phyloP scores from a whole-genome alignment of 2,888 invertebrate genomes.

The Watsonalla binaria region DNA sequence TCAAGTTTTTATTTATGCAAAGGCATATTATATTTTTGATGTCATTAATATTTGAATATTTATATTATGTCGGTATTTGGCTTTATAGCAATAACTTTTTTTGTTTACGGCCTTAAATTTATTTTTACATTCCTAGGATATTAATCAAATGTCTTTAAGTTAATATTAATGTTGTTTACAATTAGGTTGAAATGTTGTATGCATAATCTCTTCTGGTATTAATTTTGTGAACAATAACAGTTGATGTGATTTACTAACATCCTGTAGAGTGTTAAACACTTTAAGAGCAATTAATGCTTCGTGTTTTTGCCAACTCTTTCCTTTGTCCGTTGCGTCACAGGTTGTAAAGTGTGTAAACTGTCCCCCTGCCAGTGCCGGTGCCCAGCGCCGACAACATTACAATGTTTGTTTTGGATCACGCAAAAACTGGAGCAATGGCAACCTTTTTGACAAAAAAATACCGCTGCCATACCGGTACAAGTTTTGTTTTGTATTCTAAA shows the following conservation, averaged over 20 bases:
- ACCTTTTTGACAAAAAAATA: slow-evolving; percentile 26
- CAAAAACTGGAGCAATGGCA: slow-evolving; percentile 58
- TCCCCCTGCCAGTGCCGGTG: slow-evolving; percentile 10
- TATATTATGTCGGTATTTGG: too few species aligned
- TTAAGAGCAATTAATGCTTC: slow-evolving; percentile 38
- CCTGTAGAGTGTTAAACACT: slow-evolving; percentile 35
- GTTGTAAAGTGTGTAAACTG: slow-evolving; percentile 9
- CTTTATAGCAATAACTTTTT: too few species aligned
- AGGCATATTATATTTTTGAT: not conserved
- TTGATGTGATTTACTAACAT: slow-evolving; percentile 15
- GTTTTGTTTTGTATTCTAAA: slow-evolving; percentile 28
- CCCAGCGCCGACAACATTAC: slow-evolving; percentile 29
- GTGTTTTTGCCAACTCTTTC: slow-evolving; percentile 52
- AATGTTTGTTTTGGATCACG: slow-evolving; percentile 44
- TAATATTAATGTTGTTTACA: too few species aligned
- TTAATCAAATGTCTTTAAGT: too few species aligned
- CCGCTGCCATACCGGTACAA: slow-evolving; percentile 18
- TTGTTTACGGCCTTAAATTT: too few species aligned
- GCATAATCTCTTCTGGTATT: not conserved
- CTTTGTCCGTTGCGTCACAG: slow-evolving; percentile 37
- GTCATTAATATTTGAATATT: not conserved
- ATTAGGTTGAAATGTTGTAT: too few species aligned
- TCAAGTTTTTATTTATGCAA: not conserved
- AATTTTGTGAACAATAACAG: not conserved
- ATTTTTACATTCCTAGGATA: too few species aligned